These are phyloP conservation scores for Shargacucullia verbasci DNA, from an alignment of 2,888 invertebrate genomes.

Conservation along the genomic window DNA sequence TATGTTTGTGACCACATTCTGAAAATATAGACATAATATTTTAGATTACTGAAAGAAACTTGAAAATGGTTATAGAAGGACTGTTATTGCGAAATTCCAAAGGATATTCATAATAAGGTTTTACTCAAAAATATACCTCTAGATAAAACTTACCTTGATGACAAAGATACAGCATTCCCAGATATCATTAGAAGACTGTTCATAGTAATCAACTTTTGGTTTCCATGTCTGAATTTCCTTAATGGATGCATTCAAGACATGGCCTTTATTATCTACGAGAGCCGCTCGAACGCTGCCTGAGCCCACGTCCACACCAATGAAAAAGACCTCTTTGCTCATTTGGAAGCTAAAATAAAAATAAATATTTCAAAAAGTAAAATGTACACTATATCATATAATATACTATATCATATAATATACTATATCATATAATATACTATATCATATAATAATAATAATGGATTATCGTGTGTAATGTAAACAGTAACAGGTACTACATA, in stretches of 20 bases:
- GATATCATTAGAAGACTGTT: slow-evolving; percentile 97
- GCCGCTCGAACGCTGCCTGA: slow-evolving; percentile 97
- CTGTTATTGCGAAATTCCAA: no score
- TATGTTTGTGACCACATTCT: slow-evolving; percentile 90
- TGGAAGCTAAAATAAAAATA: slow-evolving; percentile 7
- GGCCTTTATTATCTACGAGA: slow-evolving; percentile 92
- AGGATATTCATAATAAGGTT: no score
- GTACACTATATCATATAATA: not conserved
- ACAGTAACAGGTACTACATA: not conserved
- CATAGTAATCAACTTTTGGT: slow-evolving; percentile 93
- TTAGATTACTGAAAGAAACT: not conserved
- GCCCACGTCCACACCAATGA: slow-evolving; percentile 97
- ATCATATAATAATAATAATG: not conserved
- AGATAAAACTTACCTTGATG: slow-evolving; percentile 91
- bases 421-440: not conserved
- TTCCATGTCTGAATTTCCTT: slow-evolving; percentile 93
- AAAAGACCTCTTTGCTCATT: slow-evolving; percentile 83
- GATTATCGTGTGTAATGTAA: no score
- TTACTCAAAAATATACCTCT: not conserved
- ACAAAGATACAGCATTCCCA: slow-evolving; percentile 93
- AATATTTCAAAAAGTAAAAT: no score
- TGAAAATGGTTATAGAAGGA: no score
- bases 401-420: not conserved
- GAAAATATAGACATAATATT: slow-evolving; percentile 44
- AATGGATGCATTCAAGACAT: slow-evolving; percentile 90